These are phyloP conservation scores for Potorous gilbertii DNA, from an alignment of 2,797 vertebrate genomes.

Conservation along the genomic window DNA sequence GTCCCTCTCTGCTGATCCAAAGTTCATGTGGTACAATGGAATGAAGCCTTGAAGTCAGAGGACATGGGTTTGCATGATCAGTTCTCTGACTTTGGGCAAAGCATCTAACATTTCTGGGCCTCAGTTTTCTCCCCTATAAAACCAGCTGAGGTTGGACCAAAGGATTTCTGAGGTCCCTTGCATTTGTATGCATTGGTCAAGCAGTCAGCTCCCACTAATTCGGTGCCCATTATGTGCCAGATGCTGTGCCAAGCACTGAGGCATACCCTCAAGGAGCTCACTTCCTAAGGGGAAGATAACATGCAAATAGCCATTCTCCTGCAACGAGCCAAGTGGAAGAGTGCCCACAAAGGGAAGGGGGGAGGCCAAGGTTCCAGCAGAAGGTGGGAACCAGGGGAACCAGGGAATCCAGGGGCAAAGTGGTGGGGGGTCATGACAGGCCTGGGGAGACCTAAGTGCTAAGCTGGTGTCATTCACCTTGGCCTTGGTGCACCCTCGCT, in stretches of 20 bases:
- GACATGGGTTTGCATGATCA: background rate
- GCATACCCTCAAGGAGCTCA: background rate
- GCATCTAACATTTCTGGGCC: background rate
- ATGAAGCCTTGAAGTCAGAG: background rate
- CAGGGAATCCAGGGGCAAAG: background rate
- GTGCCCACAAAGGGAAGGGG: background rate
- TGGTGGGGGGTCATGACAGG: background rate
- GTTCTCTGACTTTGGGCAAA: background rate
- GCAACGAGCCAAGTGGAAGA: background rate
- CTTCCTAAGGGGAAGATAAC: background rate
- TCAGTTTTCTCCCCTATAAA: background rate
- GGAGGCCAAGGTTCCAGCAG: background rate
- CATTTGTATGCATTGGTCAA: background rate
- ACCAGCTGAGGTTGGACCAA: background rate
- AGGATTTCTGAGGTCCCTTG: background rate
- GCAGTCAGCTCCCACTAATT: background rate
- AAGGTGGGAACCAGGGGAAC: background rate
- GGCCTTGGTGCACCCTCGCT: background rate
- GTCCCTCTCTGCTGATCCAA: background rate
- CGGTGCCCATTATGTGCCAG: accelerated
- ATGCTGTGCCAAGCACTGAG: accelerated
- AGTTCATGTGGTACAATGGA: background rate
- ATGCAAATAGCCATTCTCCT: background rate
- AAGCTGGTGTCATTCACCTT: background rate
- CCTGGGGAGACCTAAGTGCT: background rate